Percentiles rank a stretch among this genome's conserved stretches.
Conservation (phyloP, 2,113 vertebrate species). For the Laterallus jamaicensis region DNA sequence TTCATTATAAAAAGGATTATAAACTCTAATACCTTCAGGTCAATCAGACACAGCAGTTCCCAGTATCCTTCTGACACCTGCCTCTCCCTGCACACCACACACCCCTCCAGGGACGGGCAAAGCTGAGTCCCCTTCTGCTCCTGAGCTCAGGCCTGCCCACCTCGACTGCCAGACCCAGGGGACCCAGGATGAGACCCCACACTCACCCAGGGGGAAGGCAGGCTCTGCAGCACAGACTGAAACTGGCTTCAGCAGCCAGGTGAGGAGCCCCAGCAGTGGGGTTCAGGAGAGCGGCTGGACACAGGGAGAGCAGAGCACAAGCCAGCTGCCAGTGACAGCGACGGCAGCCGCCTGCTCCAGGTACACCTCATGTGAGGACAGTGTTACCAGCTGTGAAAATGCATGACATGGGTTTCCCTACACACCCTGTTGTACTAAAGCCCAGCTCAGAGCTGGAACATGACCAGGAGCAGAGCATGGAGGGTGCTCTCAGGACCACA, state of each 20-base stretch:
- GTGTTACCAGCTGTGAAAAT: neutral
- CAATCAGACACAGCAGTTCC: too few relatives aligned
- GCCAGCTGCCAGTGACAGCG: too few relatives aligned
- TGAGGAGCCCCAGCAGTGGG: neutral
- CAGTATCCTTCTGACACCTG: fast-evolving
- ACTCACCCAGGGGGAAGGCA: fast-evolving
- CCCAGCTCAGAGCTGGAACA: neutral
- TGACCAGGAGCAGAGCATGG: fast-evolving
- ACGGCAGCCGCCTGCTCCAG: fast-evolving
- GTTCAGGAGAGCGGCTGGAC: neutral
- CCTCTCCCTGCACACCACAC: too few relatives aligned
- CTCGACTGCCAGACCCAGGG: fast-evolving
- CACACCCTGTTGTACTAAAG: fast-evolving
- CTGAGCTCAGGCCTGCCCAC: too few relatives aligned
- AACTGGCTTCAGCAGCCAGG: too few relatives aligned
- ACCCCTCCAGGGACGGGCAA: neutral
- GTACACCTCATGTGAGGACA: fast-evolving
- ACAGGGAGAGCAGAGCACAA: fast-evolving
- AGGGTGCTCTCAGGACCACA: fast-evolving
- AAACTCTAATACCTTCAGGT: neutral
- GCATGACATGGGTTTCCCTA: fast-evolving
- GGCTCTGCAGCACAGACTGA: too few relatives aligned
- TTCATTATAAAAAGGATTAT: neutral
- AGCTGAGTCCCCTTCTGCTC: neutral
- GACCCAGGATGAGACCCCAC: neutral